Evolutionary conservation across 1,140 invertebrate genomes (phyloP).

Genomic region (Druon quercuslanigerum): DNA sequence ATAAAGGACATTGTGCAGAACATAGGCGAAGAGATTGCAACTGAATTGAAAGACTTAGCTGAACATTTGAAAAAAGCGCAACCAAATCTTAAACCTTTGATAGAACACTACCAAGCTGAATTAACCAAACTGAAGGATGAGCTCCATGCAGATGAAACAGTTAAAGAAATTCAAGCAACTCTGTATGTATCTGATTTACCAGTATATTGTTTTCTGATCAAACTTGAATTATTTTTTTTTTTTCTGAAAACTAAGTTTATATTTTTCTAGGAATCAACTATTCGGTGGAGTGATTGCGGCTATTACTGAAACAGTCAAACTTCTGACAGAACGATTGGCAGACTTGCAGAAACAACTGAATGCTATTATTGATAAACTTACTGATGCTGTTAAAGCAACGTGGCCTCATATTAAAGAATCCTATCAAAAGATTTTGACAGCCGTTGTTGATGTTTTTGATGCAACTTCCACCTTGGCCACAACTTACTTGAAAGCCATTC

Average conservation of each 20-base stretch:
- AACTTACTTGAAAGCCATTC: conserved; percentile 74
- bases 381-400: conserved; percentile 60
- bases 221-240: conserved; percentile 24
- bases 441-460: conserved; percentile 72
- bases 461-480: conserved; percentile 72
- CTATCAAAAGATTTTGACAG: conserved; percentile 70
- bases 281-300: conserved; percentile 69
- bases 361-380: conserved; percentile 73
- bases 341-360: conserved; percentile 73
- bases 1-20: conserved; percentile 69
- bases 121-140: conserved; percentile 80
- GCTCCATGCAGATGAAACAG: conserved; percentile 79
- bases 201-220: neutral
- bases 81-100: conserved; percentile 79
- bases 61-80: conserved; percentile 77
- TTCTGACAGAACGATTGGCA: conserved; percentile 53
- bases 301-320: conserved; percentile 69
- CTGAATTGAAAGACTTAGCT: conserved; percentile 66
- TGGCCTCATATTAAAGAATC: conserved; percentile 78
- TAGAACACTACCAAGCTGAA: conserved; percentile 78
- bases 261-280: conserved; percentile 70
- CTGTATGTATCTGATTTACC: conserved; percentile 74
- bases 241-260: neutral
- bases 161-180: conserved; percentile 80
- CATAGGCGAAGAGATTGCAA: conserved; percentile 62